These are phyloP conservation scores for Auanema freiburgensis DNA, from an alignment of 2,888 invertebrate species.

Conservation along the genomic window DNA sequence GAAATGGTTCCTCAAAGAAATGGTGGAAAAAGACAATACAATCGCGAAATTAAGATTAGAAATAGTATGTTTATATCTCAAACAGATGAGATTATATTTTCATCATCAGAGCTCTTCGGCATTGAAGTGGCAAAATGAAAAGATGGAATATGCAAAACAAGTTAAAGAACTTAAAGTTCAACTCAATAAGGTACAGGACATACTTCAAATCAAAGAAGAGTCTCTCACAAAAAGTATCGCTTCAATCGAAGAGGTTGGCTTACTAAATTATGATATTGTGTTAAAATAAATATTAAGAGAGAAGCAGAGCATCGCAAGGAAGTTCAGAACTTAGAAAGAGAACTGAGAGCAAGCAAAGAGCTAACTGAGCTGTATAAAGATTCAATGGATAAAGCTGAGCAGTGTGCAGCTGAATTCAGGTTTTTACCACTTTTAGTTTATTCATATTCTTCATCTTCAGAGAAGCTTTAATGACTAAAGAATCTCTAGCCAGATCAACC, in stretches of 20 bases:
- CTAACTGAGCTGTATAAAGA: neutral
- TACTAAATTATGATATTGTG: neutral
- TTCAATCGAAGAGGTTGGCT: conserved; percentile 12
- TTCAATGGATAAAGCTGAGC: conserved; percentile 1
- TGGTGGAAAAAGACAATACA: conserved; percentile 45
- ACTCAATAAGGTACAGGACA: conserved; percentile 7
- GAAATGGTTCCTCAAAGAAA: conserved; percentile 43
- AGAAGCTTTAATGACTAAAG: conserved; percentile 8
- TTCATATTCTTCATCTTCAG: conserved; percentile 1
- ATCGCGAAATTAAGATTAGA: conserved; percentile 47
- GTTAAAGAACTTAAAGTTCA: conserved; percentile 10
- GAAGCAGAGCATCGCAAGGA: conserved; percentile 12
- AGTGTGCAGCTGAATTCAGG: neutral
- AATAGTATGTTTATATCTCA: conserved; percentile 23
- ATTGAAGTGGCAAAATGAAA: conserved; percentile 24
- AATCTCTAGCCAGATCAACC: conserved; percentile 3
- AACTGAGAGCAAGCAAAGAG: neutral
- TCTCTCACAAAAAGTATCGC: conserved; percentile 9
- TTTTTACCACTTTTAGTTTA: neutral
- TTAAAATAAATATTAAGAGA: conserved; percentile 6
- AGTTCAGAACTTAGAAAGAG: conserved; percentile 11
- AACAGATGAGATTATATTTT: neutral
- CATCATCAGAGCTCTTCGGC: conserved; percentile 9
- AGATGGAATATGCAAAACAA: conserved; percentile 5
- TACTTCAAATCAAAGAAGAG: conserved; percentile 10